Conservation (phyloP, 2,113 vertebrate species). For the Myotis davidii region DNA sequence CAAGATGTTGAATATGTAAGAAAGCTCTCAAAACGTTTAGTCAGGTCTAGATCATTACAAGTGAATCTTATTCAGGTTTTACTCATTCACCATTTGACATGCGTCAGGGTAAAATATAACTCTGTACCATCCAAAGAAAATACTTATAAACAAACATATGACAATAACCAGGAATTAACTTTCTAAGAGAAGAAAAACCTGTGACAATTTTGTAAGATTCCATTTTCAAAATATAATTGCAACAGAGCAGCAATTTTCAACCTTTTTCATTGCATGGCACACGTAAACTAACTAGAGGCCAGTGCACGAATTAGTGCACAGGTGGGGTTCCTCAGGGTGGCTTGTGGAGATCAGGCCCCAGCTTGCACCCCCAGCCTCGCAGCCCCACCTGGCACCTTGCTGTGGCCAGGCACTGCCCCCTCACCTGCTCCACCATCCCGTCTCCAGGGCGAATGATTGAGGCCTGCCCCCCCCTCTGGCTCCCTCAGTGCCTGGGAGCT, state of each 20-base stretch:
- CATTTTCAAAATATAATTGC: conserved; percentile 3
- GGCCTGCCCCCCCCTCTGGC: no score
- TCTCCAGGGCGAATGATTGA: no score
- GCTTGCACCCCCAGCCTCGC: no score
- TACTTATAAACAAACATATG: not conserved
- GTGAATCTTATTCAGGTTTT: not conserved
- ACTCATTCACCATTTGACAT: conserved; percentile 37
- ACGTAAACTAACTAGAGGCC: not conserved
- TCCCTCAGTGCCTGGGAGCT: no score
- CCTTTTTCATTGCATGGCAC: not conserved
- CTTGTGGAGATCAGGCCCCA: no score
- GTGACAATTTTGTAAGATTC: not conserved
- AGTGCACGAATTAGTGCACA: no score
- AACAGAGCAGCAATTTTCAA: not conserved
- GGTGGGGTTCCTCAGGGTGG: no score
- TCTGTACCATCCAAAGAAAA: not conserved
- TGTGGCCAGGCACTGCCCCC: no score
- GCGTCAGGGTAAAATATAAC: not conserved
- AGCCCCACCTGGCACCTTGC: no score
- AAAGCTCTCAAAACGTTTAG: conserved; percentile 8
- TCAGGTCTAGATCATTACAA: not conserved
- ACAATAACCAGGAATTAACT: not conserved
- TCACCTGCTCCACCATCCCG: no score
- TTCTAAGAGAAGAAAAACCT: not conserved
- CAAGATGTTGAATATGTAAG: not conserved